Evolutionary conservation across 2,888 invertebrate genomes (phyloP).

Genomic region (Pandemis corylana): DNA sequence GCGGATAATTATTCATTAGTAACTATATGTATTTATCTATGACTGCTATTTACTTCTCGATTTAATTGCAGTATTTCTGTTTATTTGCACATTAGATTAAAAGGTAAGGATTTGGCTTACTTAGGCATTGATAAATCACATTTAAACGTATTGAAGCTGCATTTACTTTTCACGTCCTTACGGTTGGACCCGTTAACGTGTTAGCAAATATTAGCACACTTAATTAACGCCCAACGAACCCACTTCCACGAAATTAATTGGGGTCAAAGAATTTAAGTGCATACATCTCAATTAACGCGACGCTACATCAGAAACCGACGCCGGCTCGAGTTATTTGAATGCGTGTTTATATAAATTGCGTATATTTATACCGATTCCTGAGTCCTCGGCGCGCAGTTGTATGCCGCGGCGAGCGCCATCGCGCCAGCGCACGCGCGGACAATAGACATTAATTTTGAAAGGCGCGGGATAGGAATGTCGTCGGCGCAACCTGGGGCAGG

Average conservation of each 20-base stretch:
- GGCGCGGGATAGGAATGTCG: constrained; percentile 79
- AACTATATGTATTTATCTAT: constrained; percentile 5
- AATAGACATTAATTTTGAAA: constrained; percentile 82
- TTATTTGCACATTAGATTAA: constrained; percentile 1
- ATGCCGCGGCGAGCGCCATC: constrained; percentile 27
- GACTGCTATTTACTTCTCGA: constrained; percentile 5
- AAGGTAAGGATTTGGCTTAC: constrained; percentile 36
- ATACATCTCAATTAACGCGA: constrained; percentile 79
- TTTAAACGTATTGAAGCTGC: constrained; percentile 48
- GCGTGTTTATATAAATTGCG: constrained; percentile 44
- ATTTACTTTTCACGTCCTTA: constrained; percentile 56
- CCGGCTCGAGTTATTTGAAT: constrained; percentile 52
- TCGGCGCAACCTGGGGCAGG: constrained; percentile 72
- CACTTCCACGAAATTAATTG: constrained; percentile 82
- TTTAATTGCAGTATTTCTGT: constrained; percentile 5
- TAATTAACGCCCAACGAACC: constrained; percentile 76
- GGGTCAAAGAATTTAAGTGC: constrained; percentile 82
- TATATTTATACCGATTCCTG: constrained; percentile 15
- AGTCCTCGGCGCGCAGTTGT: constrained; percentile 39
- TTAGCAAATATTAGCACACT: constrained; percentile 76
- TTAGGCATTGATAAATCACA: constrained; percentile 24
- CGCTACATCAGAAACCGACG: constrained; percentile 60
- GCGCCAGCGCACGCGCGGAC: constrained; percentile 59
- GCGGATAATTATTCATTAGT: constrained; percentile 18
- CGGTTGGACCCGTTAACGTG: constrained; percentile 58